Evolutionary conservation across 2,113 vertebrate genomes (phyloP).

Genomic region (Phocoena phocoena): DNA sequence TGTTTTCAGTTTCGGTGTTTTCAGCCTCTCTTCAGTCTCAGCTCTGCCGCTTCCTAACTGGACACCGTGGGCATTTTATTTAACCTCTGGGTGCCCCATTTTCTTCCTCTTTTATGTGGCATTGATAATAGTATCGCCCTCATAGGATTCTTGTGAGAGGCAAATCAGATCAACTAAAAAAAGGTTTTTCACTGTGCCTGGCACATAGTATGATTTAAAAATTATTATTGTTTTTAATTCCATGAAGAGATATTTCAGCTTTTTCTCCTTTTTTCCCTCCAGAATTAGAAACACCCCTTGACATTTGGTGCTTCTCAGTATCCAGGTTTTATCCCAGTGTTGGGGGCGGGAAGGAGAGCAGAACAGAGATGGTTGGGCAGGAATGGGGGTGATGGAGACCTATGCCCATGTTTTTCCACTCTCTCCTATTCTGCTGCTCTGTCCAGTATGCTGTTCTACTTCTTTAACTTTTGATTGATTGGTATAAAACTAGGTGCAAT

Average conservation of each 20-base stretch:
- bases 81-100: background rate
- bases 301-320: background rate
- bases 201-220: background rate
- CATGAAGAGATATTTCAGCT: background rate
- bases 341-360: background rate
- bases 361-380: background rate
- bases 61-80: background rate
- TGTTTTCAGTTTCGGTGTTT: background rate
- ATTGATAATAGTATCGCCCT: background rate
- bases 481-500: background rate
- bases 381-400: background rate
- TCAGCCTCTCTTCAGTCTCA: background rate
- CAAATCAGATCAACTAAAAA: background rate
- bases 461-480: background rate
- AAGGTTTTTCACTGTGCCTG: background rate
- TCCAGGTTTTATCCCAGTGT: background rate
- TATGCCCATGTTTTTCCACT: background rate
- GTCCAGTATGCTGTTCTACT: fast-evolving
- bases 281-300: background rate
- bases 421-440: background rate
- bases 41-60: background rate
- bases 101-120: background rate
- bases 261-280: background rate
- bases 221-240: background rate
- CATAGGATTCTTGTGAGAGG: background rate